Evolutionary conservation across 2,888 invertebrate genomes (phyloP), one percentile per base, ranked within the genome.

Genomic region (Ennomos quercinarius): DNA sequence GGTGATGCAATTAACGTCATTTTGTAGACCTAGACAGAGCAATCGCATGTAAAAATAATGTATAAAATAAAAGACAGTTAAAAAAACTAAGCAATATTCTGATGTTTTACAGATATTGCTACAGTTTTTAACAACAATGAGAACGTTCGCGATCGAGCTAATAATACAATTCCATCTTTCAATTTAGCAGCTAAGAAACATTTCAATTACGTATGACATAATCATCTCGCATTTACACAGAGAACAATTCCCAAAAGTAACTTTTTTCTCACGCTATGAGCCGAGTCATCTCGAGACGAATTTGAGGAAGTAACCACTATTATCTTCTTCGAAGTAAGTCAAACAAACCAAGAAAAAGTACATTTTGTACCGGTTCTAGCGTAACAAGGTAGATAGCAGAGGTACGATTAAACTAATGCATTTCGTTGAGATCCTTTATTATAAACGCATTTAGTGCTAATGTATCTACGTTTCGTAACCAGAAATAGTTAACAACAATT

Each of bases 281-380:
- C 67, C 80, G 76, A 86, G 83, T 87, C 87, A 87, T 86, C 86
- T 81, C 73, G 81, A 84, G 76, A 86, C 83, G 85, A 87, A 86
- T 84, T 87, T 87, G 83, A 86, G 86, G 89, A 90, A 89, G 87
- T 87, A 74, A 67, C 79, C 74, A 75, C 85, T 80, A 89, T 89
- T 89, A 89, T 87, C 80, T 83, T 80, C 80, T 84, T 78, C 76
- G 77, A 83, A 86, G 76, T 83, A 83, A 89, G 79, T 84, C 85
- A 87, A 78, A 78, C 72, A 72, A 71, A 72, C 65, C 54, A 44
- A 64, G 53, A 58, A 66, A 53, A 53, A 55, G 54, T 45, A 61
- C 58, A 63, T 67, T 62, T 67, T 64, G 45, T 63, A 61, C 64
- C 48, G 49, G 58, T 41, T 67, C 63, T 65, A 41, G 74, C 76